A percentile compares a stretch with the other conserved stretches of the same genome.
Conservation (phyloP, 64 coral and sea anemone genomes). For the Montipora cactus region DNA sequence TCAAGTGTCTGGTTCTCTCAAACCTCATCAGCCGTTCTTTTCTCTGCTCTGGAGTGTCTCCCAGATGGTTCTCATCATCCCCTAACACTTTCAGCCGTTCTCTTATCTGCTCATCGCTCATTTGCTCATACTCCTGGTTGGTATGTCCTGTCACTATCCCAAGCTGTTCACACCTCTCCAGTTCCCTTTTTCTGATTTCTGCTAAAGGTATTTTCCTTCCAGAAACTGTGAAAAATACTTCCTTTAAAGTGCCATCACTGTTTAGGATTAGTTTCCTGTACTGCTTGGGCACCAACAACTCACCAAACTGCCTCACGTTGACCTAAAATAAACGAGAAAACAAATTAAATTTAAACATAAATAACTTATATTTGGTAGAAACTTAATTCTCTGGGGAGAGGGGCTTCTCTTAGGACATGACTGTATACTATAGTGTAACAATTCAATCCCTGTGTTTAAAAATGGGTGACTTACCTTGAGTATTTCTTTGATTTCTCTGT, state of each 20-base stretch:
- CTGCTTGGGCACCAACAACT: constrained; percentile 42
- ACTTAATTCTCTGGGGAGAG: no score
- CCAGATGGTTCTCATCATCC: background rate
- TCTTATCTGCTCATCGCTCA: constrained; percentile 19
- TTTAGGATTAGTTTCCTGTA: constrained; percentile 46
- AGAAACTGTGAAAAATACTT: constrained; percentile 61
- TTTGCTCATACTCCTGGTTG: constrained; percentile 35
- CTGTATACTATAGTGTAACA: no score
- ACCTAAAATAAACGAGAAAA: background rate
- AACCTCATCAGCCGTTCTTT: background rate
- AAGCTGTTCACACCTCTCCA: constrained; percentile 32
- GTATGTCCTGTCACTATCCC: constrained; percentile 68
- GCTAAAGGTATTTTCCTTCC: constrained; percentile 44
- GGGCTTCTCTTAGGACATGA: no score
- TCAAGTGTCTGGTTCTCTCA: constrained; percentile 31
- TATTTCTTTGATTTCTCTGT: constrained; percentile 48
- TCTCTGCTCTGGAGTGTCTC: background rate
- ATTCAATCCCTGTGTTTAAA: no score
- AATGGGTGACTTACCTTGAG: background rate
- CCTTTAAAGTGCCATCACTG: constrained; percentile 40
- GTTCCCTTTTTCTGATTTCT: constrained; percentile 30
- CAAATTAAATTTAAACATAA: no score
- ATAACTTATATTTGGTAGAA: no score
- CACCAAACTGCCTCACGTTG: constrained; percentile 21
- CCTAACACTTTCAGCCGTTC: constrained; percentile 21